Base-by-base conservation (phyloP, 2,888 invertebrate species). In the Heliconius ethilla region DNA sequence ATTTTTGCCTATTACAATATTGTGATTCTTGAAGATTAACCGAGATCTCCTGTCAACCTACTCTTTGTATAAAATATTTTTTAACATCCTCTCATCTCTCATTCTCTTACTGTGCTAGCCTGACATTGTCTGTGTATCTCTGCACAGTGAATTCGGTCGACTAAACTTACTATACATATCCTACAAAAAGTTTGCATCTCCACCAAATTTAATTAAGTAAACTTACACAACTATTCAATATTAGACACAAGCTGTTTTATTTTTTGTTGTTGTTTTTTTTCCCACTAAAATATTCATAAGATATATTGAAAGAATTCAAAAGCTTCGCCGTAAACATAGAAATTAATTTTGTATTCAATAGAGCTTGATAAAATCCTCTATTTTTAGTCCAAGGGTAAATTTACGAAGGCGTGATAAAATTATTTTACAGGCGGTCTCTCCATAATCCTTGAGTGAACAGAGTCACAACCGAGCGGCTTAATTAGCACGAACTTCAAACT, bases 401-500 rank as follows among this genome's bases (percentile, higher is more conserved):
- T 72, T 65, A 63, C 59, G 55, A 40, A 77, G 76, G 66, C 72
- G 65, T 77, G 72, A 72, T 73, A 62, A 77, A 73, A 67, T 73
- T 73, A 73, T 73, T 73, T 74, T 77, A 77, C 73, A 73, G 73
- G 73, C 59, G 59, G 72, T 77, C 72, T 65, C 55, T 67, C 66
- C 66, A 62, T 73, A 77, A 67, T 73, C 73, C 73, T 67, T 74
- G 25, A 67, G 67, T 73, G 72, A 73, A 77, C 66, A 73, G 73
- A 45, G 29, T 33, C 55, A 77, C 73, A 40, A 55, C 63, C 72
- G 65, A 55, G 63, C 59, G 62, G 55, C 73, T 77, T 77, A 77
- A 77, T 77, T 77, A 77, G 67, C 73, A 51, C 45, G 77, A 77
- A 73, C 27, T 73, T 77, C 67, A 77, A 73, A 77, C 59, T 73